Percentiles rank a stretch among this genome's conserved stretches.
Conservation (phyloP, 1,140 invertebrate species). For the Mylabris phalerata region DNA sequence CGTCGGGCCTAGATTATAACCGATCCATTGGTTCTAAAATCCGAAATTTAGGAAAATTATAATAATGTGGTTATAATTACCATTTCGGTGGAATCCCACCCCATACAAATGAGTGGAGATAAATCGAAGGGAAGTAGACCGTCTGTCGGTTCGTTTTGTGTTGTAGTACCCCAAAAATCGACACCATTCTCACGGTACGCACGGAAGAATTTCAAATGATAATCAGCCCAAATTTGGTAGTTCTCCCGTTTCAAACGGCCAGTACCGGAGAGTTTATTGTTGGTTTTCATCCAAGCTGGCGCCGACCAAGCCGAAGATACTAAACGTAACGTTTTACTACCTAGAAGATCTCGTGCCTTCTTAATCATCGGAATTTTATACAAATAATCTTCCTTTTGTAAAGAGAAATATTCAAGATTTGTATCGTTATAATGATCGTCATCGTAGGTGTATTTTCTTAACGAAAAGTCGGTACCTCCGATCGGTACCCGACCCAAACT, state of each 20-base stretch:
- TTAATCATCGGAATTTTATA: constrained; percentile 38
- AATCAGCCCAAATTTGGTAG: constrained; percentile 33
- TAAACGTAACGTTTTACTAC: constrained; percentile 34
- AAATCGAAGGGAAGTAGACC: constrained; percentile 40
- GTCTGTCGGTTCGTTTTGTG: constrained; percentile 39
- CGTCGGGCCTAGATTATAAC: constrained; percentile 60
- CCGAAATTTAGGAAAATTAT: neutral
- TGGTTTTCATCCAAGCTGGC: constrained; percentile 91
- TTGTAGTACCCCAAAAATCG: constrained; percentile 40
- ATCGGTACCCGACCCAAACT: constrained; percentile 71
- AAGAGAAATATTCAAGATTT: constrained; percentile 36
- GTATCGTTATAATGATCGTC: constrained; percentile 42
- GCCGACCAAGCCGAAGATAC: constrained; percentile 70
- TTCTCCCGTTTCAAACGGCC: constrained; percentile 49
- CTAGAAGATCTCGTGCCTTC: constrained; percentile 24
- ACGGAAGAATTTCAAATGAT: constrained; percentile 39
- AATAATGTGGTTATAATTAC: constrained; percentile 46
- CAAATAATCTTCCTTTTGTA: constrained; percentile 44
- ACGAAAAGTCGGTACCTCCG: constrained; percentile 75
- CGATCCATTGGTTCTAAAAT: constrained; percentile 55
- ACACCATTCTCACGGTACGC: constrained; percentile 34
- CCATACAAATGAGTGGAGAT: constrained; percentile 36
- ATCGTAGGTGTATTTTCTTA: constrained; percentile 60
- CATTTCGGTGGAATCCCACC: neutral
- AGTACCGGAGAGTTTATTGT: constrained; percentile 51